Percentiles rank a stretch among this genome's conserved stretches.
Conservation (phyloP, 2,888 invertebrate genomes). For the Acleris holmiana region DNA sequence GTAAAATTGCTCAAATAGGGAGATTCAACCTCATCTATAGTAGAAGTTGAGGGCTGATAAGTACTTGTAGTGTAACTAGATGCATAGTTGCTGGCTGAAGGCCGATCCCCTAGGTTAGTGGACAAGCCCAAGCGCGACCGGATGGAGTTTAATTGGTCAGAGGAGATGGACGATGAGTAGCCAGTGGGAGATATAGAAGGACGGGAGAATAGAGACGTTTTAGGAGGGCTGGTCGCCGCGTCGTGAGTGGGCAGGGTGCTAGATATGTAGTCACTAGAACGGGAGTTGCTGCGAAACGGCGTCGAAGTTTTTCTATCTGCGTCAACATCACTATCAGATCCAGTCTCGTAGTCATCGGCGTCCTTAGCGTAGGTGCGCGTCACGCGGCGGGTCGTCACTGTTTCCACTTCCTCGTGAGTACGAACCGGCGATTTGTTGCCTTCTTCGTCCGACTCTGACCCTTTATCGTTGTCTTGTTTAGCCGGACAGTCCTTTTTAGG, state of each 20-base stretch:
- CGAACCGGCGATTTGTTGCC: slow-evolving; percentile 61
- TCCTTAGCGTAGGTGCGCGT: slow-evolving; percentile 78
- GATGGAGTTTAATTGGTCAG: slow-evolving; percentile 84
- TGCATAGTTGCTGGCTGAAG: slow-evolving; percentile 60
- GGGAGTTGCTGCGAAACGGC: slow-evolving; percentile 66
- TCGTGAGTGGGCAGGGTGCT: slow-evolving; percentile 68
- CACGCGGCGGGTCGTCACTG: slow-evolving; percentile 80
- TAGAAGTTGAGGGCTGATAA: slow-evolving; percentile 69
- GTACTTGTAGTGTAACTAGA: slow-evolving; percentile 61
- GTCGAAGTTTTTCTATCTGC: slow-evolving; percentile 71
- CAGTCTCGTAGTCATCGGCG: slow-evolving; percentile 87
- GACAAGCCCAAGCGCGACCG: slow-evolving; percentile 83
- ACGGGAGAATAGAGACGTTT: slow-evolving; percentile 68
- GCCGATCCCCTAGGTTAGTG: slow-evolving; percentile 68
- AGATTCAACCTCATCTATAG: slow-evolving; percentile 84
- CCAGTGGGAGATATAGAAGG: slow-evolving; percentile 68
- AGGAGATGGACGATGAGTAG: slow-evolving; percentile 65
- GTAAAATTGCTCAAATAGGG: slow-evolving; percentile 90
- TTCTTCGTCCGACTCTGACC: slow-evolving; percentile 74
- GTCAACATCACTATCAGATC: slow-evolving; percentile 88
- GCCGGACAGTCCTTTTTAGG: slow-evolving; percentile 70
- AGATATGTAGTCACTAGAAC: slow-evolving; percentile 75
- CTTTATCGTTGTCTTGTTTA: slow-evolving; percentile 73
- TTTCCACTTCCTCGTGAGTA: slow-evolving; percentile 77
- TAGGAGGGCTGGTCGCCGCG: slow-evolving; percentile 64